These are phyloP conservation scores for Sinocyclocheilus maitianheensis DNA, from an alignment of 2,113 vertebrate species.

Conservation along the genomic window DNA sequence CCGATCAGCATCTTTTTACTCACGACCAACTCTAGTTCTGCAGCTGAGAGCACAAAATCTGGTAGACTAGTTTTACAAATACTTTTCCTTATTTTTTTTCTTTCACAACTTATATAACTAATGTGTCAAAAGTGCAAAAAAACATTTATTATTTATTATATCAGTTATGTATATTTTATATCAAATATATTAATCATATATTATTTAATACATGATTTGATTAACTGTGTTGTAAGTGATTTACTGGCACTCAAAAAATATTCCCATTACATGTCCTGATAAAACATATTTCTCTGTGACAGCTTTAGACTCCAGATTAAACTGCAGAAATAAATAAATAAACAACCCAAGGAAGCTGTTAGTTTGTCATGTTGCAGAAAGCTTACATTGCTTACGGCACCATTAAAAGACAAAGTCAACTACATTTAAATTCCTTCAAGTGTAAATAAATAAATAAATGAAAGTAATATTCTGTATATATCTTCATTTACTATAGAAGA, in stretches of 20 bases:
- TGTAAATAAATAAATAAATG: neutral
- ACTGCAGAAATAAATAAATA: neutral
- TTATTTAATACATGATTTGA: neutral
- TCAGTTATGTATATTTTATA: too few relatives aligned
- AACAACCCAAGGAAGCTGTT: neutral
- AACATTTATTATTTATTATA: too few relatives aligned
- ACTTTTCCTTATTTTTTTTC: neutral
- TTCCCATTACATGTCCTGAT: neutral
- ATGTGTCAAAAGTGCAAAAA: neutral
- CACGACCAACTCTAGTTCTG: constrained; percentile 14
- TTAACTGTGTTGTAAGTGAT: neutral
- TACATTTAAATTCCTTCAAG: neutral
- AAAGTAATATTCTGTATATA: neutral
- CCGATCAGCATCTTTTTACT: constrained; percentile 24
- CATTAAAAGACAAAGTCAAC: neutral
- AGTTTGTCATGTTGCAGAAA: neutral
- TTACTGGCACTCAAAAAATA: neutral
- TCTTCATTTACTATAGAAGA: neutral
- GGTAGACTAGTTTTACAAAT: constrained; percentile 23
- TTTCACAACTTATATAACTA: neutral
- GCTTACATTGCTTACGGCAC: neutral
- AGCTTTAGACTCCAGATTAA: neutral
- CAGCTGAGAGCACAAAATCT: constrained; percentile 34
- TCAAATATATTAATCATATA: neutral
- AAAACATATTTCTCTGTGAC: neutral